Evolutionary conservation across 2,888 invertebrate genomes (phyloP).

Genomic region (Nomada fucata): DNA sequence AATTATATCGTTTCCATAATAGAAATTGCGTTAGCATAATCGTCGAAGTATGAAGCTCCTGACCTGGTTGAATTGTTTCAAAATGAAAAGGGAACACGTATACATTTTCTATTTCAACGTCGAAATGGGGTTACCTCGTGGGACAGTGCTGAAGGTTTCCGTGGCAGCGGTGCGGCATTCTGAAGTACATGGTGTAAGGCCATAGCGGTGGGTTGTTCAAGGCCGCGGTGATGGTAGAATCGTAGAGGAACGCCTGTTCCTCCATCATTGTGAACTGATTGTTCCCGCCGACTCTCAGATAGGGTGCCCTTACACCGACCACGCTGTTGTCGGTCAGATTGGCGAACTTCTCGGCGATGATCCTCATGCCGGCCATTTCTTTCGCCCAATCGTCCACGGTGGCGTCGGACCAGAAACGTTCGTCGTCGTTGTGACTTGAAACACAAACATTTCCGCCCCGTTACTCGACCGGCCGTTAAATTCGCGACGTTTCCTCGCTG

Average conservation of each 20-base stretch:
- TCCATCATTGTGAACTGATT: conserved; percentile 99
- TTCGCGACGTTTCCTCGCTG: no score
- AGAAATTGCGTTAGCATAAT: not conserved
- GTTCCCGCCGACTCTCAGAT: conserved; percentile 96
- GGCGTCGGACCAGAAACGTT: conserved; percentile 96
- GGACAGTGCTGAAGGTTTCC: conserved; percentile 96
- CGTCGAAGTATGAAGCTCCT: not conserved
- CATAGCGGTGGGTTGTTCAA: conserved; percentile 96
- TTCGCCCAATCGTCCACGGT: conserved; percentile 97
- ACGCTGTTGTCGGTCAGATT: conserved; percentile 96
- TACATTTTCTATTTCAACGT: not conserved
- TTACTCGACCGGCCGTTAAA: no score
- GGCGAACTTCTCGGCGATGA: conserved; percentile 94
- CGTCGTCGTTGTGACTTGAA: conserved; percentile 94
- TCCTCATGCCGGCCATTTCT: conserved; percentile 97
- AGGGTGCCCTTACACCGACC: conserved; percentile 95
- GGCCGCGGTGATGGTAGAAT: conserved; percentile 97
- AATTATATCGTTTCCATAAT: no score
- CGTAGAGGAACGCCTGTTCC: conserved; percentile 97
- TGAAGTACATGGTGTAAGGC: conserved; percentile 99
- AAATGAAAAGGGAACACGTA: not conserved
- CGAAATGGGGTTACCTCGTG: conserved; percentile 86
- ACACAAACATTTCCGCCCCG: conserved; percentile 8
- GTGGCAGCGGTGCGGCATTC: conserved; percentile 97
- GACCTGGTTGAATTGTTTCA: not conserved